phyloP scores from a whole-genome alignment of 2,888 invertebrate genomes.

The Monopis laevigella region DNA sequence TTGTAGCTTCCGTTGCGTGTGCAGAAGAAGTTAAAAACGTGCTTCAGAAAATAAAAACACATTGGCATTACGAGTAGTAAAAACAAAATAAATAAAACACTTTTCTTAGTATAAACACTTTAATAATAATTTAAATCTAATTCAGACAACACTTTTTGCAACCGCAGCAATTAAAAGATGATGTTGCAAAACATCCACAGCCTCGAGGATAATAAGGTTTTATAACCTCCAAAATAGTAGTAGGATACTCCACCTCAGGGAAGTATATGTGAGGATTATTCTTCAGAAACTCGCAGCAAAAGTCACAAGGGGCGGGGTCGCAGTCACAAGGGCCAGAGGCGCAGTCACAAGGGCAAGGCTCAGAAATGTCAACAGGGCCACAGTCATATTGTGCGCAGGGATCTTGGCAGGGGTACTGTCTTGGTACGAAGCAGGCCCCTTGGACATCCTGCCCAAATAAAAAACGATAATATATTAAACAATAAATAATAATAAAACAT shows the following conservation, averaged over 20 bases:
- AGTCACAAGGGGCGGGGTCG: conserved; percentile 9
- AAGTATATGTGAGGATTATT: conserved; percentile 29
- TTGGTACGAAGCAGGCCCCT: conserved; percentile 12
- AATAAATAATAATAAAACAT: too few species aligned
- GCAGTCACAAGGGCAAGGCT: conserved; percentile 1
- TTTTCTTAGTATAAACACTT: too few species aligned
- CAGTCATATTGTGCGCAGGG: conserved; percentile 12
- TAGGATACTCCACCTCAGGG: conserved; percentile 42
- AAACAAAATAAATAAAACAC: too few species aligned
- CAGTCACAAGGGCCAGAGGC: background rate
- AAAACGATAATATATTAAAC: too few species aligned
- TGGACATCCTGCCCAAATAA: background rate
- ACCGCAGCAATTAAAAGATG: conserved; percentile 2
- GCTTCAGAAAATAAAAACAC: too few species aligned
- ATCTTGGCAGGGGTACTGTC: conserved; percentile 19
- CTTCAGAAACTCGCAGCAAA: conserved; percentile 20
- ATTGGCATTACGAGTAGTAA: too few species aligned
- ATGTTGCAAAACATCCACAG: background rate
- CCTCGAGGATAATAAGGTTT: background rate
- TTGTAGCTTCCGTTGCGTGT: too few species aligned
- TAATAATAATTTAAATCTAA: too few species aligned
- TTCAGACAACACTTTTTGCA: too few species aligned
- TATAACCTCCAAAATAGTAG: conserved; percentile 25
- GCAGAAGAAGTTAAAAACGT: too few species aligned
- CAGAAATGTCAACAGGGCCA: background rate